A percentile compares a stretch with the other conserved stretches of the same genome.
Conservation (phyloP, 2,113 vertebrate genomes). For the Oreocharis arfaki region DNA sequence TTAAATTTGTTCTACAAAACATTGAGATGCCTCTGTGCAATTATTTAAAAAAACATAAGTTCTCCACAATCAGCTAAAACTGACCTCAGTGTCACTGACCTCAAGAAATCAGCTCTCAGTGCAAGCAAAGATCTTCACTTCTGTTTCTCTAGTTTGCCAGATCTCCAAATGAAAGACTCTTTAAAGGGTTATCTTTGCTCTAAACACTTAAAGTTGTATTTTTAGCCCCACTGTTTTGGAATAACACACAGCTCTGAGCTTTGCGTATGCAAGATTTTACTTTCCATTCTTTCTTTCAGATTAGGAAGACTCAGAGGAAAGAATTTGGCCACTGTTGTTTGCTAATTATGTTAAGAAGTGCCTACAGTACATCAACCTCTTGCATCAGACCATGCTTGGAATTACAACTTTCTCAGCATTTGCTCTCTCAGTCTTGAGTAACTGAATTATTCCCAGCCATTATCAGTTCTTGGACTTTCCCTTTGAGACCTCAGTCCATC, state of each 20-base stretch:
- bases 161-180: not conserved
- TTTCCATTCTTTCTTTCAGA: not conserved
- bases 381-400: not conserved
- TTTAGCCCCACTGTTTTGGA: not conserved
- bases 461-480: not conserved
- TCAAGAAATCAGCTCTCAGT: not conserved
- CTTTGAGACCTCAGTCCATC: not conserved
- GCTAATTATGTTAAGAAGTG: not conserved
- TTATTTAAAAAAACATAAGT: not conserved
- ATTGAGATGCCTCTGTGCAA: not conserved
- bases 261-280: not conserved
- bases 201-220: not conserved
- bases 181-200: not conserved
- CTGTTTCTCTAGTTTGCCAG: not conserved
- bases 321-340: not conserved
- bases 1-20: not conserved
- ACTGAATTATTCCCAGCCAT: not conserved
- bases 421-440: not conserved
- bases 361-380: not conserved
- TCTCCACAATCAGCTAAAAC: not conserved
- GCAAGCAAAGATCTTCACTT: not conserved
- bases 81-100: not conserved
- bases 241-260: not conserved
- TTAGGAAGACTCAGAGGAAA: not conserved
- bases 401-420: not conserved